Evolutionary conservation across 2,888 invertebrate genomes (phyloP), one percentile per base, ranked within the genome.

Genomic region (Scrobipalpa costella): DNA sequence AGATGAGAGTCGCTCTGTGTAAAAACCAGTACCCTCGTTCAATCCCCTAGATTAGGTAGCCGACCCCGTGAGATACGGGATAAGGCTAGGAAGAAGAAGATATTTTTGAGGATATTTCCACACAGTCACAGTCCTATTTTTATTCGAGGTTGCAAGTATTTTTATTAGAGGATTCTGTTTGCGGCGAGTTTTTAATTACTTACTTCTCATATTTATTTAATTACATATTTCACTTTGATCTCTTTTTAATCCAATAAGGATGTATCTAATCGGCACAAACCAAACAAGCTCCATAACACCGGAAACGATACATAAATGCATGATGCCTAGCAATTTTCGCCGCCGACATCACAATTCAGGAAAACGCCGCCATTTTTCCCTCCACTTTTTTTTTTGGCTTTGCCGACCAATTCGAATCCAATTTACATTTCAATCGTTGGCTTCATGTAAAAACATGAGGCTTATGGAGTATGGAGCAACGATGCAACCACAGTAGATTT

Each of bases 361-460:
- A 78, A 80, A 77, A 72, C 76, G 75, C 75, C 72, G 73, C 69
- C 69, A 72, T 74, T 76, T 82, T 82, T 78, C 70, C 74, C 73
- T 67, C 71, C 70, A 52, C 77, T 77, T 83, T 84, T 83, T 80
- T 79, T 79, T 75, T 79, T 80, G 83, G 82, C 83, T 83, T 83
- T 84, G 81, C 80, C 80, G 83, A 82, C 85, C 86, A 85, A 84
- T 85, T 86, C 83, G 80, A 81, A 84, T 82, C 80, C 84, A 86
- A 86, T 86, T 86, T 86, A 86, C 86, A 86, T 86, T 86, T 86
- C 86, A 86, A 86, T 86, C 86, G 83, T 71, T 73, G 77, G 81
- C 73, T 85, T 86, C 86, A 86, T 86, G 86, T 83, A 84, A 86
- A 86, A 85, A 86, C 86, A 86, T 86, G 86, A 86, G 84, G 70